A percentile compares a stretch with the other conserved stretches of the same genome.
Conservation (phyloP, 1,140 invertebrate species). For the Drosophila busckii region DNA sequence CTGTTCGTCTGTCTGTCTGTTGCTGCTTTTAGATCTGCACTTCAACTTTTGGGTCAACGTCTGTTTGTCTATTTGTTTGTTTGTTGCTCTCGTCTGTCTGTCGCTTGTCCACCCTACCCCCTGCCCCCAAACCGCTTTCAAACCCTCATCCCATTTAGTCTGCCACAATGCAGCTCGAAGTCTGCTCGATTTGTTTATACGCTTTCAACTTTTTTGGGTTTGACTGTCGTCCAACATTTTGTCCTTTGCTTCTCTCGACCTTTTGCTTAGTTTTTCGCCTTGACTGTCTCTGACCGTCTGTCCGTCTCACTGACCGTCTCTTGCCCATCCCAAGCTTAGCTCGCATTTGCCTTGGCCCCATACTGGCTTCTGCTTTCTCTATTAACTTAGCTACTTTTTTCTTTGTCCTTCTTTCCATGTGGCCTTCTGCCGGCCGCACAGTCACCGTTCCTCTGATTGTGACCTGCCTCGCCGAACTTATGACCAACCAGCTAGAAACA, state of each 20-base stretch:
- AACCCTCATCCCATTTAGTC: not conserved
- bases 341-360: constrained; percentile 58
- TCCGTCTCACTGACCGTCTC: constrained; percentile 8
- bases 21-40: constrained; percentile 65
- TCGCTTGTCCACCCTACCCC: constrained; percentile 8
- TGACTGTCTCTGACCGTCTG: constrained; percentile 50
- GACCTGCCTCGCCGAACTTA: constrained; percentile 64
- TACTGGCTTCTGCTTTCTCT: constrained; percentile 60
- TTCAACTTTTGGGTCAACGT: constrained; percentile 75
- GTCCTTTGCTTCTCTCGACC: constrained; percentile 41
- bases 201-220: constrained; percentile 47
- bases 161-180: constrained; percentile 38
- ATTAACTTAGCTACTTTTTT: constrained; percentile 76
- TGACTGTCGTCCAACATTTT: constrained; percentile 40
- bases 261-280: constrained; percentile 69
- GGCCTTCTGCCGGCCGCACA: not conserved
- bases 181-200: constrained; percentile 74
- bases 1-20: constrained; percentile 9
- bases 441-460: constrained; percentile 40
- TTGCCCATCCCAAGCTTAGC: not conserved
- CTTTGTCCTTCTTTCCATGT: constrained; percentile 42
- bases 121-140: not conserved
- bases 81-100: constrained; percentile 62
- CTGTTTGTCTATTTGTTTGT: constrained; percentile 73
- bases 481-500: constrained; percentile 43